Conservation (phyloP, 2,113 vertebrate species). For the Athene noctua region DNA sequence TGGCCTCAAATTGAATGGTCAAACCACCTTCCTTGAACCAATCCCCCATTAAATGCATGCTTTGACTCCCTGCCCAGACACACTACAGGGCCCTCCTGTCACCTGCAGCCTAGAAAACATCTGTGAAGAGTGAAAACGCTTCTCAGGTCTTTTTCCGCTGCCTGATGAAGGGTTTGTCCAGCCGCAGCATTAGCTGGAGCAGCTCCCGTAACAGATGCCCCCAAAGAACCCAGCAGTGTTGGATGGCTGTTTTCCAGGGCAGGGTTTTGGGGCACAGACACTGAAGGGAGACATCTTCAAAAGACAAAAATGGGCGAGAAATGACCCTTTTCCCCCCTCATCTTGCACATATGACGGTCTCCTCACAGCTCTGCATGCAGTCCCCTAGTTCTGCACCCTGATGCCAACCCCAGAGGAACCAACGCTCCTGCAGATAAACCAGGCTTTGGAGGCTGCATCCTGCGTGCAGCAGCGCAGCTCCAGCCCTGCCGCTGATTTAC, state of each 20-base stretch:
- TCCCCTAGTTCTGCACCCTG: not conserved
- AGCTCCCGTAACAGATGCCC: not conserved
- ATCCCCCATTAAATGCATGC: not conserved
- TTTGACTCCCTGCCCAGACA: slow-evolving; percentile 20
- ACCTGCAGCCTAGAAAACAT: not conserved
- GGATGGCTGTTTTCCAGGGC: not conserved
- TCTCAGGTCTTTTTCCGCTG: not conserved
- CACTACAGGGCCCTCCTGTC: not conserved
- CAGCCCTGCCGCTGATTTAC: not conserved
- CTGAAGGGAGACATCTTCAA: not conserved
- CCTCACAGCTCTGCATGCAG: not conserved
- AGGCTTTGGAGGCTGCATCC: not conserved
- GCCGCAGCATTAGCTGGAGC: not conserved
- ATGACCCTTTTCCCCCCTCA: not conserved
- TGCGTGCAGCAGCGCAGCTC: not conserved
- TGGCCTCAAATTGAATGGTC: not conserved
- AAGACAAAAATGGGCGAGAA: not conserved
- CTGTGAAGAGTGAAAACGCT: not conserved
- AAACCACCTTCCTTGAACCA: not conserved
- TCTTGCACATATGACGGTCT: accelerated
- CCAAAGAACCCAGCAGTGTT: not conserved
- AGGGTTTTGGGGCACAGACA: not conserved
- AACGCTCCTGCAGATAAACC: not conserved
- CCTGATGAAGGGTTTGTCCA: not conserved
- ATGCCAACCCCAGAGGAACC: not conserved